These are phyloP conservation scores for Zapus hudsonius DNA, from an alignment of 2,113 vertebrate genomes.

Conservation along the genomic window DNA sequence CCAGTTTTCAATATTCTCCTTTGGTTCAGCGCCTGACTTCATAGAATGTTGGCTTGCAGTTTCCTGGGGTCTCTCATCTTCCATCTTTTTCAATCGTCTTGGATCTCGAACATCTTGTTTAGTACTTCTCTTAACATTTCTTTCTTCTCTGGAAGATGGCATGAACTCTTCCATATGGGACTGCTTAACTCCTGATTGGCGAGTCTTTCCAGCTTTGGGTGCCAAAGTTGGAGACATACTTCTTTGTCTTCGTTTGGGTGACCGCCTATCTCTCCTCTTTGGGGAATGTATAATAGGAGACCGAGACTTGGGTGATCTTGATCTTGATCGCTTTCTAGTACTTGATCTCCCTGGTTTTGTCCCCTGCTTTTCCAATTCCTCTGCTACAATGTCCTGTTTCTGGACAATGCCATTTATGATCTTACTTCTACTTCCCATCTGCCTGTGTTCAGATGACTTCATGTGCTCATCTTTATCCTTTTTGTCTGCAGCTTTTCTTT, in stretches of 20 bases:
- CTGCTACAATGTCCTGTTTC: conserved; percentile 88
- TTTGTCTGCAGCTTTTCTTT: conserved; percentile 90
- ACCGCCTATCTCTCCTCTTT: conserved; percentile 94
- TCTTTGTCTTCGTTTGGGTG: conserved; percentile 91
- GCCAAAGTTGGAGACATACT: conserved; percentile 91
- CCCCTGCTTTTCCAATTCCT: conserved; percentile 87
- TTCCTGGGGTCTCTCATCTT: conserved; percentile 90
- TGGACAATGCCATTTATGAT: conserved; percentile 90
- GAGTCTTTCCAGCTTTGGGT: conserved; percentile 89
- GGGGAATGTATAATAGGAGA: conserved; percentile 90
- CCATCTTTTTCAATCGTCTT: conserved; percentile 89
- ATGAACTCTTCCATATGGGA: conserved; percentile 85
- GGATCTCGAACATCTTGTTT: conserved; percentile 89
- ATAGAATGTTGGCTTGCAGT: conserved; percentile 85
- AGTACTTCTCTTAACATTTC: conserved; percentile 87
- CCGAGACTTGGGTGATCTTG: conserved; percentile 90
- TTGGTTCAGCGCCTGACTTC: conserved; percentile 87
- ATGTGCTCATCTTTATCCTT: conserved; percentile 91
- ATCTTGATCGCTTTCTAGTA: conserved; percentile 92
- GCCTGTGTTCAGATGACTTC: conserved; percentile 87
- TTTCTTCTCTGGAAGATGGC: conserved; percentile 87
- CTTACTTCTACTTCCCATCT: conserved; percentile 88
- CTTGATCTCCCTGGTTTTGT: conserved; percentile 90
- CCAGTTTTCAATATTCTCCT: conserved; percentile 91
- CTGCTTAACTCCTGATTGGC: conserved; percentile 86